A percentile compares a stretch with the other conserved stretches of the same genome.
These are phyloP conservation scores for Aphelinus certus DNA, from an alignment of 1,140 invertebrate species.

Conservation along the genomic window DNA sequence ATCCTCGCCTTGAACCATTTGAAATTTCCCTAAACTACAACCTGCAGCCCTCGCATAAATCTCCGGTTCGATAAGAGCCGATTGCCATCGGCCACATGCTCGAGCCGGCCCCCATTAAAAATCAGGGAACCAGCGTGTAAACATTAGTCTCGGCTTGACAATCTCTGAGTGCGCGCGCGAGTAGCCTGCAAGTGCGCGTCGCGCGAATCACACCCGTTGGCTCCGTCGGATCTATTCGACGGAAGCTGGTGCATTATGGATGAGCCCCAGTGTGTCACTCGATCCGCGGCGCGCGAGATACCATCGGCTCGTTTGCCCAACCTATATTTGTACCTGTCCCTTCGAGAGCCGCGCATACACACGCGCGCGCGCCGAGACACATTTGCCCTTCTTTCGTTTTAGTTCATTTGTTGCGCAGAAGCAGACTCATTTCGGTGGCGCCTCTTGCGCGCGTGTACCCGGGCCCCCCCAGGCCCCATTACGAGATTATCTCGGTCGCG, in stretches of 20 bases:
- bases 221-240: constrained; percentile 6
- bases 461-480: not conserved
- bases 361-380: not conserved
- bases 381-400: constrained; percentile 9
- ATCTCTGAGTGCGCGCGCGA: too few relatives aligned
- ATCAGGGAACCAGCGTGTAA: too few relatives aligned
- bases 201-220: too few relatives aligned
- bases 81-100: too few relatives aligned
- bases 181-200: too few relatives aligned
- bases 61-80: too few relatives aligned
- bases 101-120: too few relatives aligned
- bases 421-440: not conserved
- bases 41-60: too few relatives aligned
- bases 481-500: constrained; percentile 11
- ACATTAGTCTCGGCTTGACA: too few relatives aligned
- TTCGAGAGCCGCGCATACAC: constrained; percentile 9
- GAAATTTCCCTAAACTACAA: too few relatives aligned
- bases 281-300: constrained; percentile 17
- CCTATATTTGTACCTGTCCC: constrained; percentile 34
- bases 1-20: too few relatives aligned
- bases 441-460: not conserved
- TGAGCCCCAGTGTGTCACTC: constrained; percentile 16
- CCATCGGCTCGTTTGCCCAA: constrained; percentile 13
- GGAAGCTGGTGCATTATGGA: constrained; percentile 30
- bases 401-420: not conserved